These are phyloP conservation scores for Galaxias olidus DNA, from an alignment of 2,797 vertebrate genomes.

Conservation along the genomic window DNA sequence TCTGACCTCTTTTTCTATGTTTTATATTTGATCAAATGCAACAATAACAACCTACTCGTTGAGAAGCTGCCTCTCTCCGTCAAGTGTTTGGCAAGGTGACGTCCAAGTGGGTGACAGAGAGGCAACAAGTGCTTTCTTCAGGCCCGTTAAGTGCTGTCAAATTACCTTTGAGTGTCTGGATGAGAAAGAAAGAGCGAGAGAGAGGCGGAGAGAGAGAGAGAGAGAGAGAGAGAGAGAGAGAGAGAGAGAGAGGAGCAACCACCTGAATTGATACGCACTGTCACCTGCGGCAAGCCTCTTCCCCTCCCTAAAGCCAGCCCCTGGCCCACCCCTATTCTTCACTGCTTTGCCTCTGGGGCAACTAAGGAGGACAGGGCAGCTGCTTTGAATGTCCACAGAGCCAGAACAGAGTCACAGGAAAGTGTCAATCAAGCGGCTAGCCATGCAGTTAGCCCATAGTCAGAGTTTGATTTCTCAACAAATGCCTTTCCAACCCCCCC, in stretches of 20 bases:
- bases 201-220: conserved; percentile 38
- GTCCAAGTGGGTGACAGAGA: conserved; percentile 59
- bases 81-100: background rate
- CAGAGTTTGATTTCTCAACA: conserved; percentile 35
- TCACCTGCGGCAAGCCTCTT: conserved; percentile 69
- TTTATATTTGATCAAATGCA: background rate
- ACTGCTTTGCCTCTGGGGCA: conserved; percentile 54
- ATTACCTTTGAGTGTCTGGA: conserved; percentile 67
- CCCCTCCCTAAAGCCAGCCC: conserved; percentile 25
- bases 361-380: conserved; percentile 26
- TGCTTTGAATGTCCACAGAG: conserved; percentile 64
- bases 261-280: conserved; percentile 67
- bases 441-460: conserved; percentile 61
- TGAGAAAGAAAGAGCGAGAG: conserved; percentile 27
- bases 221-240: conserved; percentile 6
- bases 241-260: conserved; percentile 50
- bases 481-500: conserved; percentile 43
- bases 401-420: conserved; percentile 76
- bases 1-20: background rate
- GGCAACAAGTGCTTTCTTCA: conserved; percentile 55
- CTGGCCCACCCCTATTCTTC: conserved; percentile 22
- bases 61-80: background rate
- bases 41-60: conserved; percentile 19
- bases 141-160: conserved; percentile 80
- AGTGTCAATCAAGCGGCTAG: conserved; percentile 77